Percentiles rank a stretch among this genome's conserved stretches.
Evolutionary conservation across 2,888 invertebrate genomes (phyloP).

Genomic region (Tachystola acroxantha): DNA sequence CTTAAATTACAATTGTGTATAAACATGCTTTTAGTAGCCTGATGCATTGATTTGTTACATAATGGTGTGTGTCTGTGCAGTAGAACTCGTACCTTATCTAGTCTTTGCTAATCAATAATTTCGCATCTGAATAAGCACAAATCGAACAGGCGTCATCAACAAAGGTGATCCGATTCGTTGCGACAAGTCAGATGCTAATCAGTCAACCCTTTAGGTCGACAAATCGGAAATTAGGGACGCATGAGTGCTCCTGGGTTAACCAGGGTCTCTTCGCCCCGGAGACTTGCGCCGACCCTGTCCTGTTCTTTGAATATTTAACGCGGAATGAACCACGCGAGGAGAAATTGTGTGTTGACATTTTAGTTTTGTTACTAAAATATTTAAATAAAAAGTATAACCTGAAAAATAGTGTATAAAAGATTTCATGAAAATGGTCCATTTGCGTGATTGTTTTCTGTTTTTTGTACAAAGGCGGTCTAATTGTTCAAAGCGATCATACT

Average conservation of each 20-base stretch:
- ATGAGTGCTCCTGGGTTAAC: conserved; percentile 71
- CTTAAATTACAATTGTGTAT: no score
- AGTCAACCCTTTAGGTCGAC: conserved; percentile 73
- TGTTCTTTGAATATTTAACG: conserved; percentile 75
- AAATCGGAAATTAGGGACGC: conserved; percentile 77
- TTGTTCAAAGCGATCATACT: no score
- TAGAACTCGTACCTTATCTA: not conserved
- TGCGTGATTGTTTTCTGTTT: no score
- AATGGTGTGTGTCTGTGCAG: no score
- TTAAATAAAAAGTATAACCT: no score
- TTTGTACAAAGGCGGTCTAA: no score
- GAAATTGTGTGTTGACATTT: no score
- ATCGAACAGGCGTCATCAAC: conserved; percentile 49
- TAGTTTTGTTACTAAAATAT: no score
- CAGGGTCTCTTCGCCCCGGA: conserved; percentile 56
- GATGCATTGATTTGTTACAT: no score
- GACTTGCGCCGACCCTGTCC: conserved; percentile 47
- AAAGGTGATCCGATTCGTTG: conserved; percentile 52
- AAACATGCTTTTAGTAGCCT: no score
- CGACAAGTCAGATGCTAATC: conserved; percentile 76
- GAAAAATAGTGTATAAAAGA: no score
- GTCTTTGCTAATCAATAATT: conserved; percentile 23
- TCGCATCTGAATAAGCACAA: conserved; percentile 35
- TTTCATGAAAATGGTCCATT: no score
- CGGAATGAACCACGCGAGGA: conserved; percentile 45